Percentiles rank a stretch among this genome's conserved stretches.
phyloP scores from a whole-genome alignment of 2,888 invertebrate genomes.

The Epinotia ramella region DNA sequence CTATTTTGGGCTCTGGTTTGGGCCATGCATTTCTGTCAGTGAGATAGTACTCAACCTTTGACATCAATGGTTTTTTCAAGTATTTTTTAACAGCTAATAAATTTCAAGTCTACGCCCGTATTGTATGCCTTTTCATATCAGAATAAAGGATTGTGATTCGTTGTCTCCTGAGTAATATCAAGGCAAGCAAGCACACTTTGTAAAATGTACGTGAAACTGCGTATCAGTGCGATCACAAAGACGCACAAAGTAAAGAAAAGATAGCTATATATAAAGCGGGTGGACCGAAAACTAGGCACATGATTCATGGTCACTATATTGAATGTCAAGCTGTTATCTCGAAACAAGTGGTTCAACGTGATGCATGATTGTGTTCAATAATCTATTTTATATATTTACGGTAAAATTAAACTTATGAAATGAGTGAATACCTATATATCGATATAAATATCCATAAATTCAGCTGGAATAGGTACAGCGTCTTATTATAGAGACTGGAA shows the following conservation, averaged over 20 bases:
- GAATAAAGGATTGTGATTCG: not conserved
- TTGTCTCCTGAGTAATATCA: not conserved
- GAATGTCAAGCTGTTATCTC: constrained; percentile 35
- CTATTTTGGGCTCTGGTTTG: no score
- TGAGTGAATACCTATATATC: no score
- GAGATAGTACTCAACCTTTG: no score
- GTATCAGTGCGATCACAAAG: constrained; percentile 2
- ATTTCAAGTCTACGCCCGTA: no score
- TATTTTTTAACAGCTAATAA: no score
- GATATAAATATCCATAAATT: not conserved
- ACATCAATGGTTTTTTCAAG: no score
- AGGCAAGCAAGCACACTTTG: not conserved
- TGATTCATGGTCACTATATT: constrained; percentile 21
- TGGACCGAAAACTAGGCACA: not conserved
- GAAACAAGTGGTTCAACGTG: constrained; percentile 21
- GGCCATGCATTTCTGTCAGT: no score
- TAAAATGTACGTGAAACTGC: not conserved
- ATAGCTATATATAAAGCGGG: constrained; percentile 29
- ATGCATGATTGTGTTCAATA: constrained; percentile 3
- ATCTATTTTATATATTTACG: not conserved
- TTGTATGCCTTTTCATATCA: not conserved
- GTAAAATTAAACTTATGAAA: not conserved
- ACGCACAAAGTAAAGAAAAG: constrained; percentile 20
- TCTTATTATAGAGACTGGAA: not conserved
- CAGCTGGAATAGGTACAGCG: not conserved